A percentile compares a stretch with the other conserved stretches of the same genome.
phyloP scores from a whole-genome alignment of 2,797 vertebrate genomes.

The Apogon hyalosoma region DNA sequence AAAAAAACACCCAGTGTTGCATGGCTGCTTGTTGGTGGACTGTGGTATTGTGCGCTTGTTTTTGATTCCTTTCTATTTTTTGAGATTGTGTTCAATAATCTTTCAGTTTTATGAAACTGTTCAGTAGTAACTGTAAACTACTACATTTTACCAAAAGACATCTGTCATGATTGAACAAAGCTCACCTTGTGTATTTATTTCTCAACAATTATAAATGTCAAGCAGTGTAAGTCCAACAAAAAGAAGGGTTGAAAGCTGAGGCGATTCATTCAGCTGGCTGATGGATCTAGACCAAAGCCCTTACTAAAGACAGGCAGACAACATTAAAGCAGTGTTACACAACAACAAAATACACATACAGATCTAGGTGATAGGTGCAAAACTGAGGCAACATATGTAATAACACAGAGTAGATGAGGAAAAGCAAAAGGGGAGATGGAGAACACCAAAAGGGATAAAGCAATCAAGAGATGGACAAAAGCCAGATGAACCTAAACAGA shows the following conservation, averaged over 20 bases:
- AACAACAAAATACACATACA: constrained; percentile 59
- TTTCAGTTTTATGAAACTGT: neutral
- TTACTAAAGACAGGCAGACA: constrained; percentile 47
- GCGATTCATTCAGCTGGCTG: constrained; percentile 22
- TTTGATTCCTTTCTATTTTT: constrained; percentile 2
- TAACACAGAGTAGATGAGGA: constrained; percentile 29
- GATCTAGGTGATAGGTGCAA: constrained; percentile 59
- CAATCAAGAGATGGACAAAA: constrained; percentile 1
- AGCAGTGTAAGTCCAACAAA: constrained; percentile 15
- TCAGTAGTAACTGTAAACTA: neutral
- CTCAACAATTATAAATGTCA: constrained; percentile 10
- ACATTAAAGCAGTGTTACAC: constrained; percentile 58
- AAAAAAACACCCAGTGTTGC: no score
- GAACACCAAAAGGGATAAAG: constrained; percentile 1
- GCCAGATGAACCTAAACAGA: constrained; percentile 1
- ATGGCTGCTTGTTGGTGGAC: no score
- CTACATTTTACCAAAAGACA: neutral
- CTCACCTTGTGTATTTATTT: neutral
- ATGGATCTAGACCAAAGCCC: constrained; percentile 43
- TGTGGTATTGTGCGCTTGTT: no score
- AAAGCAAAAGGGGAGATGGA: constrained; percentile 31
- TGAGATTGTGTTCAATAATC: neutral
- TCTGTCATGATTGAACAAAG: constrained; percentile 7
- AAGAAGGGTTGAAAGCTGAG: constrained; percentile 25
- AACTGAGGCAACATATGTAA: constrained; percentile 45